Conservation (phyloP, 2,797 vertebrate genomes). For the Falco concolor region DNA sequence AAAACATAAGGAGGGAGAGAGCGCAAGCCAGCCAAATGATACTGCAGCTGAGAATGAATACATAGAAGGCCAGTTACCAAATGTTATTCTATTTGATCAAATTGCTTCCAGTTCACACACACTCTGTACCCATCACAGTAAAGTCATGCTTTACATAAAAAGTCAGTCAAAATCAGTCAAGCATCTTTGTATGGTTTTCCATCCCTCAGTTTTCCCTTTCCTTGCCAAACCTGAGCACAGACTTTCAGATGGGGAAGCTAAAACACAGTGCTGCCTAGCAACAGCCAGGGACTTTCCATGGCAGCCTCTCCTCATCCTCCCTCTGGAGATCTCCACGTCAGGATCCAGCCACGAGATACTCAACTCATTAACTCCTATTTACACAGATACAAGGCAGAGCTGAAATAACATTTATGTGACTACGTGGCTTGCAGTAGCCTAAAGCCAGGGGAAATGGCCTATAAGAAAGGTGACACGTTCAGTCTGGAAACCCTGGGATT, state of each 20-base stretch:
- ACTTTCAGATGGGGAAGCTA: background rate
- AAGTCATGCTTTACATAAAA: background rate
- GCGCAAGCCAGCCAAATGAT: background rate
- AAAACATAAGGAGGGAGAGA: background rate
- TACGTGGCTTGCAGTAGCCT: background rate
- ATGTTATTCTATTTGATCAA: background rate
- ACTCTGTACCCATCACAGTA: background rate
- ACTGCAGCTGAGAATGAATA: background rate
- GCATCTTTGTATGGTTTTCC: background rate
- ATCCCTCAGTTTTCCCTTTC: background rate
- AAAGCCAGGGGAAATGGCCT: background rate
- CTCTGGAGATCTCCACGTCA: constrained; percentile 10
- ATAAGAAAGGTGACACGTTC: background rate
- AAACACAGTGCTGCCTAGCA: constrained; percentile 26
- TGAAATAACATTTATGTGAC: constrained; percentile 9
- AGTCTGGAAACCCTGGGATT: background rate
- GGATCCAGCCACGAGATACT: background rate
- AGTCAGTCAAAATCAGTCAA: background rate
- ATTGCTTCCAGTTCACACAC: background rate
- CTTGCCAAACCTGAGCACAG: background rate
- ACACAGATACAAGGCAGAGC: background rate
- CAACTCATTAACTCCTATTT: constrained; percentile 24
- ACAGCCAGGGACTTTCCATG: constrained; percentile 6
- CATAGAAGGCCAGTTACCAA: background rate
- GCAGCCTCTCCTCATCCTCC: constrained; percentile 39